Percentiles rank a stretch among this genome's conserved stretches.
Conservation (phyloP, 2,797 vertebrate genomes). For the Neosilurus mollespiculum region DNA sequence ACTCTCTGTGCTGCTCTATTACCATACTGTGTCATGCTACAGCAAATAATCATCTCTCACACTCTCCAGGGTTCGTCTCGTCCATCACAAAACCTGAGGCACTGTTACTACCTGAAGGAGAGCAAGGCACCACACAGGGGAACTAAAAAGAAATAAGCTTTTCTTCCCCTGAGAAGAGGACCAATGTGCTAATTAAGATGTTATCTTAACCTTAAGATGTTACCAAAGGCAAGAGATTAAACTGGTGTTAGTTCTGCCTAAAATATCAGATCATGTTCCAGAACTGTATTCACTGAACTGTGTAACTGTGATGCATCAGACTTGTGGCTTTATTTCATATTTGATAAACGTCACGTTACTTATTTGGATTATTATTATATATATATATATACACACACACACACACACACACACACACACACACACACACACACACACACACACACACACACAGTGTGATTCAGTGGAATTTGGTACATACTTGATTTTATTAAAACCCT, state of each 20-base stretch:
- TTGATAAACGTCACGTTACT: neutral
- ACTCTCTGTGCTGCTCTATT: constrained; percentile 38
- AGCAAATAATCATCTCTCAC: constrained; percentile 49
- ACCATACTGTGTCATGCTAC: constrained; percentile 39
- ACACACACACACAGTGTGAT: no score
- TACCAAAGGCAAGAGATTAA: neutral
- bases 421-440: no score
- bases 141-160: constrained; percentile 17
- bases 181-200: neutral
- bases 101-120: neutral
- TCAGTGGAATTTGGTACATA: neutral
- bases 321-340: neutral
- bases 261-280: neutral
- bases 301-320: neutral
- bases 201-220: neutral
- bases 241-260: neutral
- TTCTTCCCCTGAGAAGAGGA: neutral
- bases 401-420: no score
- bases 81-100: constrained; percentile 26
- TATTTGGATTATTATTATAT: neutral
- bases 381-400: no score
- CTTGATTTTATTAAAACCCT: neutral
- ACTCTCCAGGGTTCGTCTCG: constrained; percentile 22
- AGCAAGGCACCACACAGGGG: neutral
- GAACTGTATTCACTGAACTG: neutral